Percentiles rank a stretch among this genome's conserved stretches.
Evolutionary conservation across 2,113 vertebrate genomes (phyloP).

Genomic region (Platysteira castanea): DNA sequence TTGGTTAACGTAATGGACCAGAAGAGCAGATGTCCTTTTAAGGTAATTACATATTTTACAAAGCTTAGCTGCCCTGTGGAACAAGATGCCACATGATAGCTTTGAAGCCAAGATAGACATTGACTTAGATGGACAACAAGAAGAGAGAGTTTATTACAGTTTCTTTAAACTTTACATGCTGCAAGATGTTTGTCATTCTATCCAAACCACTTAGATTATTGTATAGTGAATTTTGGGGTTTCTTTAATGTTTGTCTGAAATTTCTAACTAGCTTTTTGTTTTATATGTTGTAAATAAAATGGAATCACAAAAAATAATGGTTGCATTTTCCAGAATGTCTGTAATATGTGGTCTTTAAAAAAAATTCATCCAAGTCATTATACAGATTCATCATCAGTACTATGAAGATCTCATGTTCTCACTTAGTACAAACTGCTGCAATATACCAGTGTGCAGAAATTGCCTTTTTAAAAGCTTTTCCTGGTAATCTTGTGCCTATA

Average conservation of each 20-base stretch:
- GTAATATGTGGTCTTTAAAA: background rate
- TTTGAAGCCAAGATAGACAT: background rate
- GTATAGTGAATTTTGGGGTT: background rate
- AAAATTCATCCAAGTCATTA: background rate
- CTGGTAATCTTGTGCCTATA: background rate
- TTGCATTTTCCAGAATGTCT: background rate
- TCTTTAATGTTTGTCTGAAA: background rate
- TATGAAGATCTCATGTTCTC: background rate
- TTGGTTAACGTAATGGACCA: background rate
- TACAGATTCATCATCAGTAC: background rate
- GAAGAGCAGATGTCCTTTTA: background rate
- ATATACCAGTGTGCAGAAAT: background rate
- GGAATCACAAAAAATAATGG: background rate
- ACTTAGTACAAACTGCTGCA: background rate
- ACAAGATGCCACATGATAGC: background rate
- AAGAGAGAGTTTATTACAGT: background rate
- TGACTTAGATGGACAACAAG: background rate
- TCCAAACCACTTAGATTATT: background rate
- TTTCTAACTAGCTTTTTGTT: background rate
- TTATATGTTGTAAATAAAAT: background rate
- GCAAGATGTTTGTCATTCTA: background rate
- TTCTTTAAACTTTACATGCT: background rate
- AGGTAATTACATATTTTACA: background rate
- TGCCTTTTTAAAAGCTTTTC: background rate
- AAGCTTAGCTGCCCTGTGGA: background rate